Conservation (phyloP, 2,113 vertebrate genomes). For the Elephantulus edwardii region DNA sequence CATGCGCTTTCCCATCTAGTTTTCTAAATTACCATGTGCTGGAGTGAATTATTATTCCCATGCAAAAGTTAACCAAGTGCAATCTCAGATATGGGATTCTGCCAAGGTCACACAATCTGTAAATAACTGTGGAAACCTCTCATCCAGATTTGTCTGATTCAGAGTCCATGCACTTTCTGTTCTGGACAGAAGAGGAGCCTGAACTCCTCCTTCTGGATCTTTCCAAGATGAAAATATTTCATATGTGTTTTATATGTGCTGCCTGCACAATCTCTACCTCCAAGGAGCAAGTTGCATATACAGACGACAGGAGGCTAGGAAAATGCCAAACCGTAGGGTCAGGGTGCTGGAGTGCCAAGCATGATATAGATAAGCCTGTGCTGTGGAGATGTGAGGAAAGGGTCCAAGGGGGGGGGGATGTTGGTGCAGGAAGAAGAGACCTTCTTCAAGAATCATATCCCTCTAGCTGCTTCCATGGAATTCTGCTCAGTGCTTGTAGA, state of each 20-base stretch:
- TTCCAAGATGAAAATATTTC: neutral
- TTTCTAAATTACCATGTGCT: neutral
- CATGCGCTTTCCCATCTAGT: neutral
- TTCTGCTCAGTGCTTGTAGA: neutral
- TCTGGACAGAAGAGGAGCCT: neutral
- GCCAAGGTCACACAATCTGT: neutral
- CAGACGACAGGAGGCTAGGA: neutral
- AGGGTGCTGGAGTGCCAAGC: neutral
- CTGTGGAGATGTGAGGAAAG: neutral
- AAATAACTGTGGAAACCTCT: neutral
- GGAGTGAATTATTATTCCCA: neutral
- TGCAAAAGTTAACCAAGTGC: neutral
- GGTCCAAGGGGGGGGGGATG: no score
- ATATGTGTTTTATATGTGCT: neutral
- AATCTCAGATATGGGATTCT: neutral
- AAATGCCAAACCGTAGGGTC: neutral
- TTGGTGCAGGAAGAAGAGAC: rapidly evolving
- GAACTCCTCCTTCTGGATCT: neutral
- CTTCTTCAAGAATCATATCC: neutral
- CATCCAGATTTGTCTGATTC: neutral
- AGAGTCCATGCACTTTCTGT: neutral
- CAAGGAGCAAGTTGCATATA: neutral
- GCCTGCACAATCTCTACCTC: neutral
- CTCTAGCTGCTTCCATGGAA: neutral
- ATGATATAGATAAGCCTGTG: neutral